Percentiles rank a stretch among this genome's conserved stretches.
Evolutionary conservation across 2,888 invertebrate genomes (phyloP).

Genomic region (Thera obeliscata): DNA sequence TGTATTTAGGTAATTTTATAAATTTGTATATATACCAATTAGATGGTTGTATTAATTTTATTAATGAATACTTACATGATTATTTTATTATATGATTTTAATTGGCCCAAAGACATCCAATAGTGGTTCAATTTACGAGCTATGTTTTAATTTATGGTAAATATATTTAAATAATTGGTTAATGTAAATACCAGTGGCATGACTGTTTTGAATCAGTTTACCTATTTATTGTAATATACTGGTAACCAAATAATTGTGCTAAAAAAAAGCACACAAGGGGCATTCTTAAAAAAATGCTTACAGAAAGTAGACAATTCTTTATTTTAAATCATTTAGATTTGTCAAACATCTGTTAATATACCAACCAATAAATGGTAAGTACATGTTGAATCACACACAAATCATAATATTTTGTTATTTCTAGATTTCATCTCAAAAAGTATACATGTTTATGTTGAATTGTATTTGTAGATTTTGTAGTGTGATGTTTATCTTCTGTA

Average conservation of each 20-base stretch:
- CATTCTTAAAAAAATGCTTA: background rate
- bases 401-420: too few relatives aligned
- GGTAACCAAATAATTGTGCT: background rate
- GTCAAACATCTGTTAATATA: background rate
- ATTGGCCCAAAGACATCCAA: slow-evolving; percentile 41
- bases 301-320: background rate
- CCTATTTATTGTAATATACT: background rate
- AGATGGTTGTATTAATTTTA: slow-evolving; percentile 44
- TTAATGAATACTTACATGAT: slow-evolving; percentile 38
- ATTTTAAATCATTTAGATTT: background rate
- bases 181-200: background rate
- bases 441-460: background rate
- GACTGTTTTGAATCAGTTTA: background rate
- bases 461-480: background rate
- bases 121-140: slow-evolving; percentile 20
- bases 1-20: slow-evolving; percentile 67
- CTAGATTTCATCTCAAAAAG: background rate
- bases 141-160: background rate
- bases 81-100: slow-evolving; percentile 46
- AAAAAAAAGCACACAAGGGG: background rate
- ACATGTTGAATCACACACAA: background rate
- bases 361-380: background rate
- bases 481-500: background rate
- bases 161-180: background rate
- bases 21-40: slow-evolving; percentile 69